A percentile compares a stretch with the other conserved stretches of the same genome.
phyloP scores from a whole-genome alignment of 1,140 invertebrate genomes.

The Ganaspis sp. region DNA sequence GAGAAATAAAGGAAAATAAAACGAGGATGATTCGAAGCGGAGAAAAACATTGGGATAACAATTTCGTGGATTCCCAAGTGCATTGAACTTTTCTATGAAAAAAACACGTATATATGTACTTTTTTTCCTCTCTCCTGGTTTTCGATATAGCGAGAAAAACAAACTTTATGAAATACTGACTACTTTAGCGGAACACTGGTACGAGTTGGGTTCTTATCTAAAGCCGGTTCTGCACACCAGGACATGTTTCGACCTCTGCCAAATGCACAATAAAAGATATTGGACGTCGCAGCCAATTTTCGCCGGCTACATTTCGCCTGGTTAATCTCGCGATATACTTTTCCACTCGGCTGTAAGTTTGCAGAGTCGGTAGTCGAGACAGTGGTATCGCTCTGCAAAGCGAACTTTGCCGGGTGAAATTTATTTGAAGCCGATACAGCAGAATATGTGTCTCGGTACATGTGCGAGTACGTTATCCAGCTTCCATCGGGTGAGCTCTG shows the following conservation, averaged over 20 bases:
- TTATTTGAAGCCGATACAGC: conserved; percentile 36
- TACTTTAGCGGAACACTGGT: conserved; percentile 5
- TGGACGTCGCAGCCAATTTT: conserved; percentile 28
- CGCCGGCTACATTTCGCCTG: conserved; percentile 15
- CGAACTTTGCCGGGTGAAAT: conserved; percentile 26
- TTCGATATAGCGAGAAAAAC: conserved; percentile 6
- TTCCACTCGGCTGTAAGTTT: conserved; percentile 14
- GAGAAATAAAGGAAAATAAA: too few relatives aligned
- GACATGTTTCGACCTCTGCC: conserved; percentile 11
- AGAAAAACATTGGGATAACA: too few relatives aligned
- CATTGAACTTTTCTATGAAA: not conserved
- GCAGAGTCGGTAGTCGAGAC: conserved; percentile 24
- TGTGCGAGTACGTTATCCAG: conserved; percentile 36
- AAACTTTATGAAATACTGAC: conserved; percentile 4
- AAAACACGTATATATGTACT: not conserved
- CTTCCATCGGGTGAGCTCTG: conserved; percentile 27
- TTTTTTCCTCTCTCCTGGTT: not conserved
- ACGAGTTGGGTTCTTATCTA: not conserved
- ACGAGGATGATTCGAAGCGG: too few relatives aligned
- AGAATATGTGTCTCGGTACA: conserved; percentile 23
- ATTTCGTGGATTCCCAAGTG: not conserved
- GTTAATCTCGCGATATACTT: conserved; percentile 16
- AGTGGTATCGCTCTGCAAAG: conserved; percentile 8
- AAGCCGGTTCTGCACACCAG: conserved; percentile 24
- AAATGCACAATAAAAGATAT: conserved; percentile 31